Evolutionary conservation across 2,113 vertebrate genomes (phyloP).

Genomic region (Entomyzon cyanotis): DNA sequence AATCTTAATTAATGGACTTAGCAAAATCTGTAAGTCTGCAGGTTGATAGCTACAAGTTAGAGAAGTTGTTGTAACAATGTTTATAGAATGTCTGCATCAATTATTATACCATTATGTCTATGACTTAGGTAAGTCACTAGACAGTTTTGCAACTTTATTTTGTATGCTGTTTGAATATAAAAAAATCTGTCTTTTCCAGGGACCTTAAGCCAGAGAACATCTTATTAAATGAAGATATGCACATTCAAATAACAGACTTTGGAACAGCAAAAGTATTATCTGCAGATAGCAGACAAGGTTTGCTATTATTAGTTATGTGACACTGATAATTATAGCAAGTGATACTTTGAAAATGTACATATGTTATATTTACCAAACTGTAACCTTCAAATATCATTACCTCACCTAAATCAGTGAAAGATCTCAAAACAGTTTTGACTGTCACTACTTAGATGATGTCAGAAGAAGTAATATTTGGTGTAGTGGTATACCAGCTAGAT

Average conservation of each 20-base stretch:
- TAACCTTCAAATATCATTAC: not conserved
- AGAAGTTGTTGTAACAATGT: not conserved
- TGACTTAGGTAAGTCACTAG: not conserved
- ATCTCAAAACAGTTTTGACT: not conserved
- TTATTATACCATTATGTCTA: not conserved
- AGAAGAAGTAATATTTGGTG: not conserved
- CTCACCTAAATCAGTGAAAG: not conserved
- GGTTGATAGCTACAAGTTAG: not conserved
- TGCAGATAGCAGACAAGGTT: conserved; percentile 95
- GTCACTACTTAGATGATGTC: not conserved
- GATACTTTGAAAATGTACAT: not conserved
- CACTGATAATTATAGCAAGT: not conserved
- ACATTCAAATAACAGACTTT: conserved; percentile 99
- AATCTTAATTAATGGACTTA: not conserved
- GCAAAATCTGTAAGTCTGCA: not conserved
- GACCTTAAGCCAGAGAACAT: conserved; percentile 99
- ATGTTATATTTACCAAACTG: not conserved
- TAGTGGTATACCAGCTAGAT: not conserved
- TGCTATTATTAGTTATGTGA: not conserved
- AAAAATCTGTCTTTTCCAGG: conserved; percentile 76
- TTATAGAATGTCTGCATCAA: not conserved
- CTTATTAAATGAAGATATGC: conserved; percentile 98
- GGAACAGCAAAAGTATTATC: conserved; percentile 97
- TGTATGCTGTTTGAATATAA: not conserved
- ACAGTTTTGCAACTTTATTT: not conserved